Evolutionary conservation across 2,113 vertebrate species (phyloP).

Genomic region (Boulengeromyrus knoepffleri): DNA sequence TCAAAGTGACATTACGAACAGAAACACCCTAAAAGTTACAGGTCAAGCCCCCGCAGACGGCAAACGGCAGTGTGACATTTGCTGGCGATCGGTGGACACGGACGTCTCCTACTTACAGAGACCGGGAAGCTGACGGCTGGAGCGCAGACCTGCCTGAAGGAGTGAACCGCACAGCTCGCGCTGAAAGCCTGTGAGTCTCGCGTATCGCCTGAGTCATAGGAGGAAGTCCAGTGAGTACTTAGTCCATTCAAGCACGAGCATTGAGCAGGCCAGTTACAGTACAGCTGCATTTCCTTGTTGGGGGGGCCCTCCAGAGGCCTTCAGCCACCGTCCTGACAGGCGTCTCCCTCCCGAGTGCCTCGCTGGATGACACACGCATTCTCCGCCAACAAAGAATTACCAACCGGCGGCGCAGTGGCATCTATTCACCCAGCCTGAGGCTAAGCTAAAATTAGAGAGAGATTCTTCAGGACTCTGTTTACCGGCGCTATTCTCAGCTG

Average conservation of each 20-base stretch:
- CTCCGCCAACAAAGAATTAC: background rate
- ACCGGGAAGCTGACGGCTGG: background rate
- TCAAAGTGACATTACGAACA: background rate
- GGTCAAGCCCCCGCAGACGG: background rate
- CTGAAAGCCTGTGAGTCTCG: background rate
- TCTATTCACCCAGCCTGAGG: background rate
- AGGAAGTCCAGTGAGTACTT: constrained; percentile 46
- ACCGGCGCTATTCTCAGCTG: background rate
- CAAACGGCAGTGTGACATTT: background rate
- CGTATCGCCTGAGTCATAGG: constrained; percentile 39
- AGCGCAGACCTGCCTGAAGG: background rate
- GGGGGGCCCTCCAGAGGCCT: background rate
- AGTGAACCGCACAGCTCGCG: background rate
- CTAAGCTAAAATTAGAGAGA: background rate
- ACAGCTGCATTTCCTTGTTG: constrained; percentile 44
- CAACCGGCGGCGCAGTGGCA: background rate
- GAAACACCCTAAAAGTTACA: background rate
- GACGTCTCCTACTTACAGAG: constrained; percentile 40
- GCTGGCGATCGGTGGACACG: background rate
- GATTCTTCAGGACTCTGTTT: background rate
- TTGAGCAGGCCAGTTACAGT: constrained; percentile 13
- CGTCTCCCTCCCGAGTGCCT: background rate
- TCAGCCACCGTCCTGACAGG: constrained; percentile 3
- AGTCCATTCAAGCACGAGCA: constrained; percentile 23
- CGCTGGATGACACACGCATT: background rate